A percentile compares a stretch with the other conserved stretches of the same genome.
Conservation (phyloP, 2,113 vertebrate genomes). For the Cnemophilus loriae region DNA sequence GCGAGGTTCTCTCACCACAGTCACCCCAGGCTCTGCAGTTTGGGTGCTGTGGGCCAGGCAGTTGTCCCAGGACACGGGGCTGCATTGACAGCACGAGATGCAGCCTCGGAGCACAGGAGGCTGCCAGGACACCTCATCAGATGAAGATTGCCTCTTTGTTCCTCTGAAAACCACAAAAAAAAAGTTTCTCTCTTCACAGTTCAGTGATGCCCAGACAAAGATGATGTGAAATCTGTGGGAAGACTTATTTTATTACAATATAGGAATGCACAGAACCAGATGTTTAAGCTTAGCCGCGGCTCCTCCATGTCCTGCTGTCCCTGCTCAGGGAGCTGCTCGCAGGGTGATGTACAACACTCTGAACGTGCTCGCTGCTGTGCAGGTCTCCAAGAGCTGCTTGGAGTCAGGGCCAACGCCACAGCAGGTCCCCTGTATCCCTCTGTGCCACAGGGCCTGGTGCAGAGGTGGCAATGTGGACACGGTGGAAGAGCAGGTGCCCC, state of each 20-base stretch:
- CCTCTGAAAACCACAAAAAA: slow-evolving; percentile 37
- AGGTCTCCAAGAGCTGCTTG: not conserved
- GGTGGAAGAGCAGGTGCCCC: not conserved
- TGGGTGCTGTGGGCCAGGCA: not conserved
- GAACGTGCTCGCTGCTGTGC: fast-evolving
- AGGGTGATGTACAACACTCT: not conserved
- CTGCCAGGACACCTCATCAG: slow-evolving; percentile 61
- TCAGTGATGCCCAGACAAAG: slow-evolving; percentile 43
- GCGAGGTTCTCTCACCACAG: fast-evolving
- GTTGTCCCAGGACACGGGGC: not conserved
- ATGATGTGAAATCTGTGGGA: slow-evolving; percentile 51
- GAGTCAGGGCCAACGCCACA: not conserved
- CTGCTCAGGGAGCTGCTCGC: not conserved
- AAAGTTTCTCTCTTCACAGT: slow-evolving; percentile 28
- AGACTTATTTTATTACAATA: slow-evolving; percentile 50
- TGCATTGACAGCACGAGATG: not conserved
- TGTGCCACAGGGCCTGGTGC: fast-evolving
- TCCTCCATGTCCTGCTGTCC: not conserved
- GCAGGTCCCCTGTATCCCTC: not conserved
- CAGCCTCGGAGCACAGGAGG: not conserved
- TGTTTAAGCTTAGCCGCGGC: slow-evolving; percentile 4
- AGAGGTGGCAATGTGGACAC: fast-evolving
- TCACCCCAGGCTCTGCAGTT: not conserved
- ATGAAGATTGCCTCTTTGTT: slow-evolving; percentile 35
- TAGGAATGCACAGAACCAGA: slow-evolving; percentile 52